Percentiles rank a stretch among this genome's conserved stretches.
Evolutionary conservation across 2,888 invertebrate species (phyloP).

Genomic region (Trichogramma dendrolimi): DNA sequence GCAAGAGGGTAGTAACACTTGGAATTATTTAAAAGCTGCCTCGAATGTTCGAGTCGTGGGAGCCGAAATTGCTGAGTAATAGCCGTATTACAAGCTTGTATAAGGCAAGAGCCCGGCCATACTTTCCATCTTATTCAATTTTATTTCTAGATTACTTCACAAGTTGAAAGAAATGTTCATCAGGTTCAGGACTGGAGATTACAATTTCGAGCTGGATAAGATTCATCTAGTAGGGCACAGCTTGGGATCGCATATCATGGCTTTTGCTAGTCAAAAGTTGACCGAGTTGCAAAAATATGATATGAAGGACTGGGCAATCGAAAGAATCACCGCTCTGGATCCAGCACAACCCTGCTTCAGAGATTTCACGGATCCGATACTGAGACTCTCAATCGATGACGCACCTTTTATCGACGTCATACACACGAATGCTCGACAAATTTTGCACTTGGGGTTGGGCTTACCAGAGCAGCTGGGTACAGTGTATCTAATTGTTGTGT

Average conservation of each 20-base stretch:
- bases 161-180: too few species aligned
- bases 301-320: slow-evolving; percentile 35
- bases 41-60: slow-evolving; percentile 60
- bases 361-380: slow-evolving; percentile 46
- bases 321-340: slow-evolving; percentile 57
- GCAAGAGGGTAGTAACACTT: slow-evolving; percentile 61
- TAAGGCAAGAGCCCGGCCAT: too few species aligned
- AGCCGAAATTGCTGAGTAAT: slow-evolving; percentile 55
- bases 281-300: slow-evolving; percentile 45
- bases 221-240: slow-evolving; percentile 63
- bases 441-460: slow-evolving; percentile 59
- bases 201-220: too few species aligned
- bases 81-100: too few species aligned
- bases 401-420: slow-evolving; percentile 63
- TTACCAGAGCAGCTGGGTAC: slow-evolving; percentile 58
- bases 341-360: slow-evolving; percentile 65
- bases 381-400: slow-evolving; percentile 57
- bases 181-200: too few species aligned
- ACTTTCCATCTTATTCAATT: too few species aligned
- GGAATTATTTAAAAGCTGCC: slow-evolving; percentile 62
- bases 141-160: too few species aligned
- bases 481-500: too few species aligned
- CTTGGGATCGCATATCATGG: slow-evolving; percentile 62
- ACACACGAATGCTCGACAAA: slow-evolving; percentile 60
- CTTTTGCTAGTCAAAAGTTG: slow-evolving; percentile 56